Evolutionary conservation across 1,140 invertebrate genomes (phyloP).

Genomic region (Drosophila melanogaster): Release_6_plus_ISO1_MT NT_033777.3:7756501-7757000

Average conservation of each 20-base stretch:
- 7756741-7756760: constrained; percentile 1
- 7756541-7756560: constrained; percentile 27
- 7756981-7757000: constrained; percentile 47
- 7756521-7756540: constrained; percentile 45
- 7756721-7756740: constrained; percentile 37
- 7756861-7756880: constrained; percentile 42
- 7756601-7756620: constrained; percentile 10
- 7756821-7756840: constrained; percentile 61
- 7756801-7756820: constrained; percentile 68
- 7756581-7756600: constrained; percentile 1
- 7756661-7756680: constrained; percentile 46
- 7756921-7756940: constrained; percentile 64
- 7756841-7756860: not conserved
- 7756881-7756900: constrained; percentile 61
- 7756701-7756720: constrained; percentile 45
- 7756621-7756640: constrained; percentile 42
- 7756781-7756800: constrained; percentile 35
- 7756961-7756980: constrained; percentile 48
- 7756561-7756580: constrained; percentile 9
- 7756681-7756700: constrained; percentile 33
- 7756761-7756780: constrained; percentile 34
- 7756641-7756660: constrained; percentile 38
- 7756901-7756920: constrained; percentile 66
- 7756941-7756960: constrained; percentile 3
- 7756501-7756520: constrained; percentile 30